Percentiles rank a stretch among this genome's conserved stretches.
Evolutionary conservation across 2,113 vertebrate genomes (phyloP).

Genomic region (Corythornis cristatus): DNA sequence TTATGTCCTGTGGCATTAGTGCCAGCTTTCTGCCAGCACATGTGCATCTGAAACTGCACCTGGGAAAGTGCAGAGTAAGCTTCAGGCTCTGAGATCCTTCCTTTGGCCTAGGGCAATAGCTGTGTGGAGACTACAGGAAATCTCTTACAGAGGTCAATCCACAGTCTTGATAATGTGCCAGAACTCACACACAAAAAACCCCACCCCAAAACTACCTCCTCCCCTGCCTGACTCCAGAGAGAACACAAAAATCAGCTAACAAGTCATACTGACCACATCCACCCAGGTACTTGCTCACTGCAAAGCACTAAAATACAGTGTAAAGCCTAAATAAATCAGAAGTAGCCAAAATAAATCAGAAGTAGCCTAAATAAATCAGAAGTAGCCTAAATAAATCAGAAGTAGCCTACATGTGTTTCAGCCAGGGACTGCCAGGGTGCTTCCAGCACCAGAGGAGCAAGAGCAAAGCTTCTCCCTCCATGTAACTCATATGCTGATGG

Average conservation of each 20-base stretch:
- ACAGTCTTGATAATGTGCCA: background rate
- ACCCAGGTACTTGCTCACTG: background rate
- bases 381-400: background rate
- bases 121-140: background rate
- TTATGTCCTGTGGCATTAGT: background rate
- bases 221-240: background rate
- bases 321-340: background rate
- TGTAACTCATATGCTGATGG: background rate
- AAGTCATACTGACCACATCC: background rate
- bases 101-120: background rate
- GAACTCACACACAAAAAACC: background rate
- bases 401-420: background rate
- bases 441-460: background rate
- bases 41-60: background rate
- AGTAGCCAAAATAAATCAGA: background rate
- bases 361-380: background rate
- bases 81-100: background rate
- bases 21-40: background rate
- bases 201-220: background rate
- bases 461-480: background rate
- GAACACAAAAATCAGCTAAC: background rate
- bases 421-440: too few species aligned
- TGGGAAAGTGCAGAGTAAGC: background rate
- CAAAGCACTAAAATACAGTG: background rate
- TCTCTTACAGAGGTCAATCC: background rate